Evolutionary conservation across 1,140 invertebrate species (phyloP), one percentile per base, ranked within the genome.

Genomic region (Thaumatotibia leucotreta): DNA sequence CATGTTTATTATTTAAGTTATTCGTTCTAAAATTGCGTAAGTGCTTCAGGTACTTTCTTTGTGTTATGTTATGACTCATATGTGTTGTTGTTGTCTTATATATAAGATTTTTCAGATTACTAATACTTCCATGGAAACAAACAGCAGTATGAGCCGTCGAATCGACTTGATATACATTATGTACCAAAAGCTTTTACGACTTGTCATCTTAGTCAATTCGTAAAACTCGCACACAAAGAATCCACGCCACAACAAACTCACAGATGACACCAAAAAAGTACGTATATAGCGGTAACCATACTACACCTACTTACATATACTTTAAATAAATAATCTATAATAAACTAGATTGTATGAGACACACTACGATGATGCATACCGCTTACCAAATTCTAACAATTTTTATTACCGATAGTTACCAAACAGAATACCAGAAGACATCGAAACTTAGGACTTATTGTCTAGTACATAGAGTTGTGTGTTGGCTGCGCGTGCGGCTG

Each of bases 371-470:
- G 68, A 69, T 65, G 61, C 68, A 76, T 78, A 80, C 74, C 72
- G 61, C 75, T 83, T 83, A 81, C 81, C 72, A 79, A 77, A 81
- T 70, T 74, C 63, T 64, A 49, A 73, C 63, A 61, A 64, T 64
- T 73, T 68, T 70, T 70, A 72, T 70, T 64, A 67, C 49, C 54
- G 31, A 33, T 64, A 23, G 27, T 52, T 50, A 63, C 24, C 66
- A 72, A 73, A 61, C 65, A 24, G 52, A 58, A 29, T 27, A 17
- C n/a, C 4, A 29, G 0, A 0, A 4, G 4, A 1, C 52, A 58
- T 27, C 29, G 1, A 22, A 82, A 80, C 75, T 63, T 74, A 68
- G 67, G 62, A 75, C 75, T 29, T 81, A 82, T 39, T 0, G 1
- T 0, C 4, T 58, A 69, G n/a, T 9, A 11, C 50, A 77, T 81